phyloP scores from a whole-genome alignment of 53 echinoderm and acorn worm genomes.

The Crossaster papposus region DNA sequence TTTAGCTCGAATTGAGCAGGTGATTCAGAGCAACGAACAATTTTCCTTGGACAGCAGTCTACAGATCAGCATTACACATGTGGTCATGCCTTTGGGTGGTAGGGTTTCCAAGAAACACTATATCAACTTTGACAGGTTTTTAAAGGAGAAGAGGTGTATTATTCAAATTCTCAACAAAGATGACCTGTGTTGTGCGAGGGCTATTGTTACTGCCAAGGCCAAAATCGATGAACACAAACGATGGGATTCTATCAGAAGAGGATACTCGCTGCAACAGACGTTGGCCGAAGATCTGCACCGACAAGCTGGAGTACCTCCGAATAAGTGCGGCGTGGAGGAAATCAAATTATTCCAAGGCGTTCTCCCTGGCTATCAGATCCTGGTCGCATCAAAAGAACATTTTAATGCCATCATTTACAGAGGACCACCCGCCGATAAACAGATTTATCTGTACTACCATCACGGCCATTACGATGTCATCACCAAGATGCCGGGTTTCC shows the following conservation, averaged over 20 bases:
- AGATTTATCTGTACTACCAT: constrained; percentile 45
- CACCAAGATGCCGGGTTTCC: constrained; percentile 56
- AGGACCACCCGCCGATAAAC: constrained; percentile 25
- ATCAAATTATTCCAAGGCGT: constrained; percentile 50
- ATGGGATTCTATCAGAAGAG: constrained; percentile 59
- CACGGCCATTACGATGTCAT: constrained; percentile 61
- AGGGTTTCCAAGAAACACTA: constrained; percentile 11
- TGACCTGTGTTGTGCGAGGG: constrained; percentile 62
- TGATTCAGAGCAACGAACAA: constrained; percentile 17
- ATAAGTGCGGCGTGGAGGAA: constrained; percentile 59
- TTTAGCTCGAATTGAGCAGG: constrained; percentile 26
- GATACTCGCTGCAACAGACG: constrained; percentile 15
- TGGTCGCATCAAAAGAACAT: constrained; percentile 45
- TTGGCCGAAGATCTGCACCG: constrained; percentile 53
- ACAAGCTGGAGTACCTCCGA: constrained; percentile 29
- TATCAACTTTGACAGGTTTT: constrained; percentile 5
- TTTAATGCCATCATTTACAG: constrained; percentile 38
- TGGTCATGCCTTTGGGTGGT: constrained; percentile 13
- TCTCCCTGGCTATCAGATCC: constrained; percentile 44
- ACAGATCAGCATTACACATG: constrained; percentile 17
- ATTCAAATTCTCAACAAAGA: constrained; percentile 52
- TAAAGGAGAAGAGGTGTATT: constrained; percentile 36
- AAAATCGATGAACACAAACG: constrained; percentile 40
- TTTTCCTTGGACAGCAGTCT: background rate
- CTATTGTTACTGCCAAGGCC: constrained; percentile 55